Conservation (phyloP, 2,797 vertebrate species). For the Syngnathus acus region DNA sequence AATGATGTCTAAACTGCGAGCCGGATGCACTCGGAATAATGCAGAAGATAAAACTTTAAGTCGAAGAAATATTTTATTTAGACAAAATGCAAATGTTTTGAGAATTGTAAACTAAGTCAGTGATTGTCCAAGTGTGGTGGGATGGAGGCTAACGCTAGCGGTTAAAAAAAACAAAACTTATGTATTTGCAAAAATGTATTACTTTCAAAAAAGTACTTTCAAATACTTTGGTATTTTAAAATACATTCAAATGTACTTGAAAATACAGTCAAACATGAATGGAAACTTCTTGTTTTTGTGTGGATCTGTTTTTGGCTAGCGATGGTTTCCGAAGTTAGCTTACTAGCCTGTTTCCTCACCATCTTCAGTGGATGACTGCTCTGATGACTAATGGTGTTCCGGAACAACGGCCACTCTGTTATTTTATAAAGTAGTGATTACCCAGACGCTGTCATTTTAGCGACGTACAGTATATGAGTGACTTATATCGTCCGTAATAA, state of each 20-base stretch:
- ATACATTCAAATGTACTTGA: too few relatives aligned
- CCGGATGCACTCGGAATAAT: conserved; percentile 1
- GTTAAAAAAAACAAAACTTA: neutral
- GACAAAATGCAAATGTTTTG: too few relatives aligned
- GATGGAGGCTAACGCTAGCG: neutral
- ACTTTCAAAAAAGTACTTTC: too few relatives aligned
- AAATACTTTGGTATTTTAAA: too few relatives aligned
- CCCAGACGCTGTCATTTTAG: neutral
- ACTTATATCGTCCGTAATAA: neutral
- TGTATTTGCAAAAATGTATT: too few relatives aligned
- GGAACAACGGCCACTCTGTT: neutral
- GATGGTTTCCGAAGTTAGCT: neutral
- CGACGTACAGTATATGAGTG: neutral
- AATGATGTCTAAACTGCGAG: conserved; percentile 30
- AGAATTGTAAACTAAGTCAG: too few relatives aligned
- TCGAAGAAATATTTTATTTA: too few relatives aligned
- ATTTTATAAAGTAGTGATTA: neutral
- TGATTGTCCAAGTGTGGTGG: too few relatives aligned
- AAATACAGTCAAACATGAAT: too few relatives aligned
- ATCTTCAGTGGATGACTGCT: neutral
- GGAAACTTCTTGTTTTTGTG: too few relatives aligned
- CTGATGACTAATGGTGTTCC: too few relatives aligned
- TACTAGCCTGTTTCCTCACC: neutral
- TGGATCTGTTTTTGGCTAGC: neutral
- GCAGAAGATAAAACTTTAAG: neutral